phyloP scores from a whole-genome alignment of 1,140 invertebrate genomes.

The Nasonia vitripennis region DNA sequence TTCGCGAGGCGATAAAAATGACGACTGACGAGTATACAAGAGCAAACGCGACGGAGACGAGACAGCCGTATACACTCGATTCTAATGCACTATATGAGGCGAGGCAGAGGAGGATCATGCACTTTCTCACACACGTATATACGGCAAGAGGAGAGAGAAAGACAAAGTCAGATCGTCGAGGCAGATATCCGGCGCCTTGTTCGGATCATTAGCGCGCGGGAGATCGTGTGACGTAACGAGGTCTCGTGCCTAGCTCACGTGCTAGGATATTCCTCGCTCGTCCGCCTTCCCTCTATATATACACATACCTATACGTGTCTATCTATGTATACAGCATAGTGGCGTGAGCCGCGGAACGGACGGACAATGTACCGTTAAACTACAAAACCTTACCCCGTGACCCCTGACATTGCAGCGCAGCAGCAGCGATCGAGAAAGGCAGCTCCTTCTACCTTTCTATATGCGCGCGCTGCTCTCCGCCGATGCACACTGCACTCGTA shows the following conservation, averaged over 20 bases:
- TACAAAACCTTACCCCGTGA: slow-evolving; percentile 44
- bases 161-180: slow-evolving; percentile 23
- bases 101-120: neutral
- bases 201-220: slow-evolving; percentile 51
- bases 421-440: neutral
- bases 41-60: too few species aligned
- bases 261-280: neutral
- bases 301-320: too few species aligned
- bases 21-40: too few species aligned
- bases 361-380: slow-evolving; percentile 47
- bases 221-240: slow-evolving; percentile 52
- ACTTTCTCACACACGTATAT: slow-evolving; percentile 39
- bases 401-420: slow-evolving; percentile 39
- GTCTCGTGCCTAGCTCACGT: slow-evolving; percentile 21
- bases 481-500: neutral
- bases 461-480: too few species aligned
- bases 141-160: slow-evolving; percentile 33
- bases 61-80: too few species aligned
- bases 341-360: neutral
- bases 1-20: too few species aligned
- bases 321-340: neutral
- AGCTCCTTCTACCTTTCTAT: neutral
- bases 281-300: neutral
- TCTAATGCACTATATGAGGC: neutral
- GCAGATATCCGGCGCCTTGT: slow-evolving; percentile 46